phyloP scores from a whole-genome alignment of 2,797 vertebrate species.

The Kryptolebias ocellatus region DNA sequence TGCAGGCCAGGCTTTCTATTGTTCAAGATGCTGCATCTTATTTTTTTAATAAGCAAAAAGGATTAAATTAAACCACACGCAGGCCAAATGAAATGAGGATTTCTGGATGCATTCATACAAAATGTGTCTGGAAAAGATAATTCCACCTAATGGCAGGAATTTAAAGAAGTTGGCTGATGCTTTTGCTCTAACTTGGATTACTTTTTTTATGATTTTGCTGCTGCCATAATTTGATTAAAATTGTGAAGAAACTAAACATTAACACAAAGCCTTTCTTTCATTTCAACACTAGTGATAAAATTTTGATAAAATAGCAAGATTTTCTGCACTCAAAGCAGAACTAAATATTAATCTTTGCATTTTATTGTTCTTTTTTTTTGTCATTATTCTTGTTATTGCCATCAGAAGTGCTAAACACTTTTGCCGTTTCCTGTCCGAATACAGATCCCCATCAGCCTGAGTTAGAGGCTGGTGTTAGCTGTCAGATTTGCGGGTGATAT shows the following conservation, averaged over 20 bases:
- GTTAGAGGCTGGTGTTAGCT: conserved; percentile 70
- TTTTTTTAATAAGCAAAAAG: conserved; percentile 80
- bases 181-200: conserved; percentile 74
- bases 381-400: conserved; percentile 3
- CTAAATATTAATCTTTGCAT: conserved; percentile 3
- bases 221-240: conserved; percentile 51
- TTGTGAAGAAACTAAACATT: conserved; percentile 28
- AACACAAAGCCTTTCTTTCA: conserved; percentile 30
- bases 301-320: conserved; percentile 12
- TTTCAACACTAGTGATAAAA: conserved; percentile 7
- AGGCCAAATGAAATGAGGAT: conserved; percentile 83
- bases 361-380: background rate
- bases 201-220: conserved; percentile 40
- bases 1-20: conserved; percentile 80
- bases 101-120: conserved; percentile 81
- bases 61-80: conserved; percentile 84
- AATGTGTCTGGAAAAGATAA: conserved; percentile 87
- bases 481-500: conserved; percentile 84
- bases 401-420: conserved; percentile 19
- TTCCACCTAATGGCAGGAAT: conserved; percentile 83
- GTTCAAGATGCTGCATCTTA: conserved; percentile 82
- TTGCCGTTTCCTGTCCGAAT: conserved; percentile 31
- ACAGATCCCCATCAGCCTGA: conserved; percentile 35
- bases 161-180: conserved; percentile 80
- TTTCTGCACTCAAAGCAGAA: conserved; percentile 1